phyloP scores from a whole-genome alignment of 2,113 vertebrate genomes.

The Zeus faber region DNA sequence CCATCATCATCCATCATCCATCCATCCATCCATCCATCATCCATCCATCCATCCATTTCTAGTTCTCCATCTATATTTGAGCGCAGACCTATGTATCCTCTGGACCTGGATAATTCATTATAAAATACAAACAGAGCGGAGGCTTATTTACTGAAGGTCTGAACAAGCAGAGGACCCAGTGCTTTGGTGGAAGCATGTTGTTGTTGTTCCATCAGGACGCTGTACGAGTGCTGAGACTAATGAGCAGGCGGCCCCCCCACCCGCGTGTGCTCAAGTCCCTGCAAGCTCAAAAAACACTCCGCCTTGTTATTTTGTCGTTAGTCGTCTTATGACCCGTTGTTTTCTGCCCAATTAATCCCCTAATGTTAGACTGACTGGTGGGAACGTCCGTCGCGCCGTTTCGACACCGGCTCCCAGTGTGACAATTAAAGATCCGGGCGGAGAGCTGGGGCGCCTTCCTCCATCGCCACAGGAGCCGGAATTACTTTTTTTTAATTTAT shows the following conservation, averaged over 20 bases:
- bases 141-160: too few species aligned
- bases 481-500: too few species aligned
- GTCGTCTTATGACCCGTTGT: constrained; percentile 71
- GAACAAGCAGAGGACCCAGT: too few species aligned
- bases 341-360: constrained; percentile 77
- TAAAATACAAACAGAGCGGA: too few species aligned
- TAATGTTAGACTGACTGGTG: constrained; percentile 72
- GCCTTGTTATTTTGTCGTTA: constrained; percentile 74
- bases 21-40: too few species aligned
- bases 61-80: too few species aligned
- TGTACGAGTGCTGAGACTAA: constrained; percentile 50
- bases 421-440: constrained; percentile 65
- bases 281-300: constrained; percentile 53
- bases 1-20: too few species aligned
- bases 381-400: constrained; percentile 60
- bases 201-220: constrained; percentile 28
- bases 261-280: constrained; percentile 36
- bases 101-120: too few species aligned
- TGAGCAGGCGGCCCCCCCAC: constrained; percentile 48
- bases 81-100: too few species aligned
- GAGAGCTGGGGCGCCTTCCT: constrained; percentile 39
- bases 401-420: constrained; percentile 55
- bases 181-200: too few species aligned
- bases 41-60: too few species aligned
- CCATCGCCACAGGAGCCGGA: constrained; percentile 48